A percentile compares a stretch with the other conserved stretches of the same genome.
Conservation (phyloP, 1,140 invertebrate species). For the Scaptomyza hsui region DNA sequence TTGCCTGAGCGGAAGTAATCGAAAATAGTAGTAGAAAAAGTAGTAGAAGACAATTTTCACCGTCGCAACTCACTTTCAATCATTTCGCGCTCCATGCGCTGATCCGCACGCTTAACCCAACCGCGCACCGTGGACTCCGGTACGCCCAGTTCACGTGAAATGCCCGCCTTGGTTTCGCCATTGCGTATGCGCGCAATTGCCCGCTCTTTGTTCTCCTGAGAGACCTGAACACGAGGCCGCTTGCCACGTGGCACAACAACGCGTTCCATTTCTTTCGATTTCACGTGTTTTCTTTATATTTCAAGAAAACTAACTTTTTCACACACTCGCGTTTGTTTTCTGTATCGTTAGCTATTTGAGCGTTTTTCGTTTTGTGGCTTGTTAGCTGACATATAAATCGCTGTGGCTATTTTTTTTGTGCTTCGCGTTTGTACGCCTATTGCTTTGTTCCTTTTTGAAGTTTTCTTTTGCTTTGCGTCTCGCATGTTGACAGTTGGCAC, state of each 20-base stretch:
- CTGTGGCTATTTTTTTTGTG: slow-evolving; percentile 53
- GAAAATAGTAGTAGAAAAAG: no score
- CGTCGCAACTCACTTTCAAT: slow-evolving; percentile 23
- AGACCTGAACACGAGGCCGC: slow-evolving; percentile 64
- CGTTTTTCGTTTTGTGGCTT: slow-evolving; percentile 24
- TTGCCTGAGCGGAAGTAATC: neutral
- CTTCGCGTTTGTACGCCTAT: slow-evolving; percentile 8
- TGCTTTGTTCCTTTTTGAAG: slow-evolving; percentile 21
- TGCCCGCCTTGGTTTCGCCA: slow-evolving; percentile 70
- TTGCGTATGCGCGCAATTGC: slow-evolving; percentile 66
- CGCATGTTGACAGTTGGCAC: slow-evolving; percentile 20
- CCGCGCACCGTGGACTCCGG: slow-evolving; percentile 72
- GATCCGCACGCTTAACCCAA: slow-evolving; percentile 69
- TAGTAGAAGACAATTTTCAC: neutral
- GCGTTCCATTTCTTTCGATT: slow-evolving; percentile 51
- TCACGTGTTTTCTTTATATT: slow-evolving; percentile 28
- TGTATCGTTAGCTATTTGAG: slow-evolving; percentile 36
- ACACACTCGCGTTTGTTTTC: slow-evolving; percentile 27
- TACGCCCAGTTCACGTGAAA: slow-evolving; percentile 66
- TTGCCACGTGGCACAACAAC: slow-evolving; percentile 62
- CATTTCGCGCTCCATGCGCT: slow-evolving; percentile 52
- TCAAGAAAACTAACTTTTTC: slow-evolving; percentile 25
- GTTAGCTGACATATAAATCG: slow-evolving; percentile 70
- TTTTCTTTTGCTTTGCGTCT: slow-evolving; percentile 4
- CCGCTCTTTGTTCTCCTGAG: slow-evolving; percentile 60